Evolutionary conservation across 2,888 invertebrate genomes (phyloP), one percentile per base, ranked within the genome.

Genomic region (Drosophila colorata): DNA sequence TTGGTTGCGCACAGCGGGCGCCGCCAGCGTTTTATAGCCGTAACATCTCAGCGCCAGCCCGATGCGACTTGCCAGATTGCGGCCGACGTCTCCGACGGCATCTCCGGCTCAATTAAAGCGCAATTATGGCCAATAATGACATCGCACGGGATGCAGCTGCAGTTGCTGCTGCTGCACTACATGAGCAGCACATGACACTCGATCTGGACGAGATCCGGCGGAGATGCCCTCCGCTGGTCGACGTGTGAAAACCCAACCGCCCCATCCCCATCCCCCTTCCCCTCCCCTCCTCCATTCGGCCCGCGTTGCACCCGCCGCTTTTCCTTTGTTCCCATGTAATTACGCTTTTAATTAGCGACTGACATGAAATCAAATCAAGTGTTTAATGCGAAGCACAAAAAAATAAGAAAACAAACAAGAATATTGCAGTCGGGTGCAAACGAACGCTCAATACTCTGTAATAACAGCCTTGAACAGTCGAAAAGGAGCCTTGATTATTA

Each of bases 161-260:
- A 51, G 31, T 56, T 82, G 28, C 9, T 9, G 28, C 28, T 48
- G 31, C 58, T 82, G 88, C 72, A 82, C 81, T 83, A 82, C 40
- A 82, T 82, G 81, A 69, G 88, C 81, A 88, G 72, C 88, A 83
- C 81, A 86, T 88, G 88, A 88, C 84, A 79, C 88, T 66, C 80
- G 65, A 69, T 78, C 75, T 78, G 75, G 74, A 69, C 58, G 61
- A 60, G 66, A 78, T 65, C 66, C 69, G 74, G 58, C 89, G 89
- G 85, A 85, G 87, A 85, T 86, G 65, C 86, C 77, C 78, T 86
- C 74, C 59, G 57, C 69, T 86, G 78, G 74, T 70, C 69, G 63
- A 59, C 85, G 89, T 85, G 85, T 71, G 85, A 85, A 87, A 72
- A 61, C 8, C 38, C 20, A 9, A 18, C n/a, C n/a, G n/a, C n/a